A percentile compares a stretch with the other conserved stretches of the same genome.
Conservation (phyloP, 2,113 vertebrate genomes). For the Cnemophilus loriae region DNA sequence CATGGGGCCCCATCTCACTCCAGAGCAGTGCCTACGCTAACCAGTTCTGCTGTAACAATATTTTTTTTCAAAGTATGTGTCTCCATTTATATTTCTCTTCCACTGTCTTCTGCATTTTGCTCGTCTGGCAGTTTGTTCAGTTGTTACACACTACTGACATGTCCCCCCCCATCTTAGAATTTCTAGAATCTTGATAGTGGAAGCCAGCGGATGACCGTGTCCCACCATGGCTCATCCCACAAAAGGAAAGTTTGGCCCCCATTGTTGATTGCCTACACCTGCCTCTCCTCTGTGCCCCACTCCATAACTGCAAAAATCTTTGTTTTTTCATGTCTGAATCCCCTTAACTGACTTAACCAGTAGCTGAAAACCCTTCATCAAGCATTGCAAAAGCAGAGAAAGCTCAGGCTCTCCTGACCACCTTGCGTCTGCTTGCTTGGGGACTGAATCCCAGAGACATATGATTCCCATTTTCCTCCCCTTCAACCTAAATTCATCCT, state of each 20-base stretch:
- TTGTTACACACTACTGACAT: background rate
- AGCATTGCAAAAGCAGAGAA: background rate
- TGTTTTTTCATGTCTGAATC: background rate
- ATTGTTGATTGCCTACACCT: background rate
- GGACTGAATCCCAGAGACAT: background rate
- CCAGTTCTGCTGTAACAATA: background rate
- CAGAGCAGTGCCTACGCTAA: background rate
- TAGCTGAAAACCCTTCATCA: background rate
- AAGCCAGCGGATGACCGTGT: background rate
- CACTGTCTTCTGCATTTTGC: background rate
- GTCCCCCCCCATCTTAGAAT: fast-evolving
- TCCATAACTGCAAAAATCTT: background rate
- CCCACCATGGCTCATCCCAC: fast-evolving
- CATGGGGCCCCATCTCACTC: fast-evolving
- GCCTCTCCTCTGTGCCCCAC: background rate
- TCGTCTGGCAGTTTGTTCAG: background rate
- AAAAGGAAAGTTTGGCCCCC: background rate
- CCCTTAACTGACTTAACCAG: background rate
- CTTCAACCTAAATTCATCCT: background rate
- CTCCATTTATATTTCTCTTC: background rate
- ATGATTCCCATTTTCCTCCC: background rate
- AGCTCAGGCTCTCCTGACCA: background rate
- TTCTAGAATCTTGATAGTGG: background rate
- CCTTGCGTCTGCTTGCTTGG: background rate
- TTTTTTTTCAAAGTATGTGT: background rate